Percentiles rank a stretch among this genome's conserved stretches.
phyloP scores from a whole-genome alignment of 2,888 invertebrate species.

The Dolichomitus sp. region DNA sequence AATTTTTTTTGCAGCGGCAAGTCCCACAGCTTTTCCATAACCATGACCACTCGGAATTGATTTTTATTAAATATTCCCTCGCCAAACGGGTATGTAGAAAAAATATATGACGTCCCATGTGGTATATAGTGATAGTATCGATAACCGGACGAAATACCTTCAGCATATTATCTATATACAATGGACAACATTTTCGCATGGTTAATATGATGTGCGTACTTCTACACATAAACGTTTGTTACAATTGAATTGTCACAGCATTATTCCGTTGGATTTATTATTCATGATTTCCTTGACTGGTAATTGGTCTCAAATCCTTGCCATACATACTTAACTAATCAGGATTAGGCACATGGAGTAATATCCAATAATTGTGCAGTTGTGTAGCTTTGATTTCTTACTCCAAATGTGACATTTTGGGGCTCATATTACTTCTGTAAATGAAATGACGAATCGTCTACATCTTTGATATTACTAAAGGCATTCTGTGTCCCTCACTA shows the following conservation, averaged over 20 bases:
- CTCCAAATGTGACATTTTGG: neutral
- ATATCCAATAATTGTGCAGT: neutral
- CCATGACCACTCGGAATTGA: conserved; percentile 38
- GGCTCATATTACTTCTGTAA: neutral
- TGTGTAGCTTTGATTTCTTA: neutral
- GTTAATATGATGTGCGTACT: neutral
- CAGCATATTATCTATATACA: neutral
- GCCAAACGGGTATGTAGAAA: conserved; percentile 7
- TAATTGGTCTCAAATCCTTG: no score
- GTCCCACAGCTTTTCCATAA: conserved; percentile 19
- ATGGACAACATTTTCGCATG: neutral
- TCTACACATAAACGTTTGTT: neutral
- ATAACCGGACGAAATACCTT: neutral
- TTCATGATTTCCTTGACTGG: no score
- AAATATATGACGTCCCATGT: conserved; percentile 11
- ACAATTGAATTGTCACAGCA: neutral
- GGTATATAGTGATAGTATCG: neutral
- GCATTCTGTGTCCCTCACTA: neutral
- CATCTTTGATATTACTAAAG: neutral
- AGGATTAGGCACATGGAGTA: neutral
- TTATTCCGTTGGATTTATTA: neutral
- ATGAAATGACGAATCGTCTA: neutral
- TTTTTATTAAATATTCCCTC: conserved; percentile 33
- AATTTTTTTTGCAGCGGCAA: conserved; percentile 12
- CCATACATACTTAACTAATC: no score